Base-by-base conservation (phyloP, 1,140 invertebrate genomes). In the Odontomachus brunneus region DNA sequence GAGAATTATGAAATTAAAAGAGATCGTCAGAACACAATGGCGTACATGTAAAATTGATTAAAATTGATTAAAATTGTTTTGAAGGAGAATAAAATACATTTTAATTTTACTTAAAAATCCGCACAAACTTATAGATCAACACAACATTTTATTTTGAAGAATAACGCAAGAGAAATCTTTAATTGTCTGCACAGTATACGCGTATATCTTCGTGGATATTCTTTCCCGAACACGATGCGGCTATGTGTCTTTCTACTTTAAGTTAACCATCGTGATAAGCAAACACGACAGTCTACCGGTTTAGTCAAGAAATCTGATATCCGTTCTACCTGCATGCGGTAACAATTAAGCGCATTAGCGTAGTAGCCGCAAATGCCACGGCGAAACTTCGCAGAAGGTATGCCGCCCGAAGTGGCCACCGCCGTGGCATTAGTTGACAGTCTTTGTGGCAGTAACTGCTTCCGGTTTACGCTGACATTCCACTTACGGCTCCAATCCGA, bases 281-380 rank as follows among this genome's bases (percentile, higher is more conserved):
- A 29, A 66, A 57, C 49, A 19, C n/a, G 63, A 71, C 17, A 69
- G 17, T 80, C 9, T 17, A 24, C 12, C 38, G 38, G 14, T 22
- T 80, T 48, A 24, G 17, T 29, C 33, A 80, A 80, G 75, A 71
- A 57, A 80, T 71, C 65, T 69, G 75, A 80, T 80, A 69, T 3
- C 51, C 33, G 7, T 44, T 26, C 49, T 44, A 59, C 29, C 22
- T 44, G 17, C 53, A 51, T 63, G 73, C 62, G 48, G 75, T 53
- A 63, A 88, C 69, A 88, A 88, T 88, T 87, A 88, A 87, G 74
- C 57, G 69, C 82, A 88, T 87, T 84, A 88, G 67, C 49, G 57
- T 22, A 53, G 51, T 33, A 22, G 19, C 24, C 9, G 24, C 9
- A 38, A 49, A 57, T 38, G 24, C 51, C 26, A 57, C n/a, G 49